Evolutionary conservation across 53 echinoderm and acorn worm species (phyloP).

Genomic region (Holothuria scabra): DNA sequence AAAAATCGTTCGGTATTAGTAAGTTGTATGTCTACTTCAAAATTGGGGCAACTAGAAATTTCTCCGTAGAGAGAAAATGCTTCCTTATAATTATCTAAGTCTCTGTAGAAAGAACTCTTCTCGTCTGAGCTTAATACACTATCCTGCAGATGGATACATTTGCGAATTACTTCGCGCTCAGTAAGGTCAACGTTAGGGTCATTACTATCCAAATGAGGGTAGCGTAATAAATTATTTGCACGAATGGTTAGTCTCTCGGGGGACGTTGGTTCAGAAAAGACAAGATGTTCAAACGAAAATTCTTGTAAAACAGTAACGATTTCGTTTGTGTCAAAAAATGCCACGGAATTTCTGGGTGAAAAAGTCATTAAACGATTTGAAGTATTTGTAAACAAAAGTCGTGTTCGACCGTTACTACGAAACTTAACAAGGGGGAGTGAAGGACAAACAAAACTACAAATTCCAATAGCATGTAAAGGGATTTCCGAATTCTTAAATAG

Average conservation of each 20-base stretch:
- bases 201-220: conserved; percentile 2
- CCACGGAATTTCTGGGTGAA: too few species aligned
- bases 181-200: too few species aligned
- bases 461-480: background rate
- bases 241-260: background rate
- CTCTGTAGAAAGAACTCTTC: too few species aligned
- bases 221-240: background rate
- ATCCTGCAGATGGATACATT: too few species aligned
- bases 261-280: background rate
- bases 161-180: too few species aligned
- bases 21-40: too few species aligned
- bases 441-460: background rate
- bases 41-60: background rate
- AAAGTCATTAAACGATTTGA: background rate
- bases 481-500: background rate
- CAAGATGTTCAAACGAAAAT: too few species aligned
- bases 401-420: background rate
- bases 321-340: too few species aligned
- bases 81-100: background rate
- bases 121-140: too few species aligned
- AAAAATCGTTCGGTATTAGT: background rate
- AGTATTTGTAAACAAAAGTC: background rate
- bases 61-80: conserved; percentile 52
- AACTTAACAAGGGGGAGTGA: background rate
- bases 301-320: too few species aligned